Base-by-base conservation (phyloP, 2,797 vertebrate genomes). In the Macroramphosus scolopax region DNA sequence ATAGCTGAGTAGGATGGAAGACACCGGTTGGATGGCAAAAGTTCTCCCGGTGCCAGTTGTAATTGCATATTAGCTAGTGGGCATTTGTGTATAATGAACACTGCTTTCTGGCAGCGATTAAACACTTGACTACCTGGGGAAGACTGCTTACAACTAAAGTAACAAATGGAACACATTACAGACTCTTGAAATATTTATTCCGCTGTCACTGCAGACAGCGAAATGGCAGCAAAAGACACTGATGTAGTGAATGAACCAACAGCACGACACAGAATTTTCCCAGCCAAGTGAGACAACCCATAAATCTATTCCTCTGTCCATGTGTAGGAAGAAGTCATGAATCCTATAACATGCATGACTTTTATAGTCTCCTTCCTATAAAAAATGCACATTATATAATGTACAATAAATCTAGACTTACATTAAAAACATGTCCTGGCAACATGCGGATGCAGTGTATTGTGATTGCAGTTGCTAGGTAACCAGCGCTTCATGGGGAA, bases 401-500 rank as follows among this genome's bases (percentile, higher is more conserved):
- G 3, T 7, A 65, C 35, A 51, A 51, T 10, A 51, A 50, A 54
- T 67, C 59, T 60, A 60, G 31, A 50, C 70, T 68, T 55, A 68
- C 70, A 82, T 72, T 72, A 66, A 81, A n/a, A 68, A 77, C 36
- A 67, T 77, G 75, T 72, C 58, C 54, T 37, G 48, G 69, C 45
- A 71, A 73, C 63, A 72, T 71, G 52, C 56, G 34, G 56, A 68
- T 68, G 46, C 68, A 46, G 72, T 69, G 75, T 72, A 56, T 80
- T 84, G 71, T 64, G 58, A 56, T 64, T 72, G 85, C 84, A 74
- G 90, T 91, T 91, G 89, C 90, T 91, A 91, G 89, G 89, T 83
- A 89, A 91, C 88, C 87, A 85, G 75, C 76, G 68, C 75, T 82
- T 81, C 67, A 58, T 45, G 63, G 85, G 85, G 83, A 85, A 85